These are phyloP conservation scores for Acrocyrtus sp. DNA, from an alignment of 2,888 invertebrate genomes.

Conservation along the genomic window DNA sequence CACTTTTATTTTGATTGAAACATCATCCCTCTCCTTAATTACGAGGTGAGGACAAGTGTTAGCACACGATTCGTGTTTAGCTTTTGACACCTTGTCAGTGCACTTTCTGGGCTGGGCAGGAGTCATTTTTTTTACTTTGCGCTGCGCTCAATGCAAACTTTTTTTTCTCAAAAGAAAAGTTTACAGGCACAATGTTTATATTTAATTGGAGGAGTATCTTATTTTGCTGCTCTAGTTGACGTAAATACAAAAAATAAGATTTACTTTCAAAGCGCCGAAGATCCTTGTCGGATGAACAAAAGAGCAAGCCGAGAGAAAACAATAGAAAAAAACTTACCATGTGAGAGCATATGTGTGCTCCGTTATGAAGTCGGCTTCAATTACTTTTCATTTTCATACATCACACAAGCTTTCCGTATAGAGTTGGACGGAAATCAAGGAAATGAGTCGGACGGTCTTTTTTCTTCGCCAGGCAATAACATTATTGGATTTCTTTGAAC, in stretches of 20 bases:
- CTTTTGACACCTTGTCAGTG: slow-evolving; percentile 30
- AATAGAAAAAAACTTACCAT: too few relatives aligned
- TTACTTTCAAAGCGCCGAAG: not conserved
- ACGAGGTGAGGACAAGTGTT: slow-evolving; percentile 49
- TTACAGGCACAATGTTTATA: too few relatives aligned
- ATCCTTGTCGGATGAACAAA: not conserved
- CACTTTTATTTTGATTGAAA: slow-evolving; percentile 58
- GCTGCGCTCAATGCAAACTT: too few relatives aligned
- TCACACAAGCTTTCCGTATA: not conserved
- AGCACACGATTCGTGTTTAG: slow-evolving; percentile 32
- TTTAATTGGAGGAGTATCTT: too few relatives aligned
- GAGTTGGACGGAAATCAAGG: slow-evolving; percentile 37
- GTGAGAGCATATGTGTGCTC: not conserved
- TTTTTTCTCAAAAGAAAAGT: too few relatives aligned
- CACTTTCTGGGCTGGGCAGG: slow-evolving; percentile 2
- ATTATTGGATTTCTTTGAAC: not conserved
- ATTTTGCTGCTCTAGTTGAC: too few relatives aligned
- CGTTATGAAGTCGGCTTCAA: not conserved
- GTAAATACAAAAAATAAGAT: too few relatives aligned
- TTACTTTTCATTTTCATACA: not conserved
- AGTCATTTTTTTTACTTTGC: too few relatives aligned
- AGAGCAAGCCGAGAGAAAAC: slow-evolving; percentile 1
- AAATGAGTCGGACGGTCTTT: slow-evolving; percentile 27
- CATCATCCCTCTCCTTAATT: slow-evolving; percentile 54
- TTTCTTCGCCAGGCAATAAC: slow-evolving; percentile 4